Evolutionary conservation across 1,140 invertebrate species (phyloP), one percentile per base, ranked within the genome.

Genomic region (Brachionus asplanchnoidis): DNA sequence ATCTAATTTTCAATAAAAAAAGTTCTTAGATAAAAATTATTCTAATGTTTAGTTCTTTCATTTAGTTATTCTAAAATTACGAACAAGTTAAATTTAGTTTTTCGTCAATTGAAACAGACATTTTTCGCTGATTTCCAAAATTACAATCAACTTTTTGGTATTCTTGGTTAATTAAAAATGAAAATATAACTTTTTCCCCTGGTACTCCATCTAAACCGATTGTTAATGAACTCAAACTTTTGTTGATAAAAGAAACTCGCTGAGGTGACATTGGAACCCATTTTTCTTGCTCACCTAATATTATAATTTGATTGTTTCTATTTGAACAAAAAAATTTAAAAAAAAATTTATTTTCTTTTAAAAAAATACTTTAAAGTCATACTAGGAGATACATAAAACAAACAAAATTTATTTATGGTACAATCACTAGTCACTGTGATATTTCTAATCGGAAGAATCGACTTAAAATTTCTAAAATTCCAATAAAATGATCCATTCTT

Each of bases 231-330:
- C 23, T 65, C 20, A 23, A 11, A 6, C 26, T 65, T 20, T 28
- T 2, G 2, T 65, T 32, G 66, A 82, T 66, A 65, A 12, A 36
- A 65, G 36, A 42, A 46, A 82, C 23, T 36, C 79, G 17, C 11
- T 82, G 79, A 26, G 79, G 79, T 2, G 79, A 82, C 23, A 82
- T 82, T 65, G 79, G 79, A 32, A 82, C 20, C 79, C 79, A 82
- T 60, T 82, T 82, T 82, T 53, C 36, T 42, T 65, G 53, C 20
- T 82, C 79, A 32, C 79, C 79, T 32, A 82, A n/a, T 32, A 82
- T 12, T 14, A 82, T 53, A 28, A 82, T 46, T 82, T 82, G 32
- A 66, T 68, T 82, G n/a, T 17, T n/a, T 1, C 79, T 36, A 36
- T 36, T 36, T 36, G 4, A 36, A 56, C 12, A 42, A 26, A 56